Evolutionary conservation across 2,113 vertebrate species (phyloP).

Genomic region (Crotalus horridus): DNA sequence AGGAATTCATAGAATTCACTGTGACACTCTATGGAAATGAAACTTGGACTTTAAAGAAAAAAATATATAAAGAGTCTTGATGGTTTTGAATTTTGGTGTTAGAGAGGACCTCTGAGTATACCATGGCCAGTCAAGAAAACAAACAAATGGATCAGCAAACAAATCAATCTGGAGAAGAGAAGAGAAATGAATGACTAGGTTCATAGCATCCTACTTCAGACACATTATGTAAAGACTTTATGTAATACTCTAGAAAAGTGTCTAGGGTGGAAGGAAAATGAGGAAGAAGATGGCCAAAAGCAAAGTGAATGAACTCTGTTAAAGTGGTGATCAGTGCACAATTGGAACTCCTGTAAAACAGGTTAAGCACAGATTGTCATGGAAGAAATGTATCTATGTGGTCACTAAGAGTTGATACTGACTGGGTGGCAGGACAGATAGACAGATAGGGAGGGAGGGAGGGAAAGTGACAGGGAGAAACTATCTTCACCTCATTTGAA

Average conservation of each 20-base stretch:
- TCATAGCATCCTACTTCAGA: neutral
- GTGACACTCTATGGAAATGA: neutral
- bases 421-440: neutral
- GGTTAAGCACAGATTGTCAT: neutral
- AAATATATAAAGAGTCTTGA: neutral
- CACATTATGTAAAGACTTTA: neutral
- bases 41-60: neutral
- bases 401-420: neutral
- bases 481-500: slow-evolving; percentile 54
- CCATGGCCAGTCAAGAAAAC: neutral
- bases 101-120: neutral
- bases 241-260: neutral
- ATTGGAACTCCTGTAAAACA: no score
- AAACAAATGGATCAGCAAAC: neutral
- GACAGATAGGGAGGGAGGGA: neutral
- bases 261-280: neutral
- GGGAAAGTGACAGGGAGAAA: slow-evolving; percentile 12
- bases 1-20: neutral
- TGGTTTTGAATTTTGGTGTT: neutral
- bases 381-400: neutral
- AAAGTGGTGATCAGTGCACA: no score
- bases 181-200: neutral
- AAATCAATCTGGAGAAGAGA: neutral
- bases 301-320: no score
- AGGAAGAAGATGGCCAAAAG: no score